Evolutionary conservation across 2,113 vertebrate genomes (phyloP), one percentile per base, ranked within the genome.

Genomic region (Vidua chalybeata): DNA sequence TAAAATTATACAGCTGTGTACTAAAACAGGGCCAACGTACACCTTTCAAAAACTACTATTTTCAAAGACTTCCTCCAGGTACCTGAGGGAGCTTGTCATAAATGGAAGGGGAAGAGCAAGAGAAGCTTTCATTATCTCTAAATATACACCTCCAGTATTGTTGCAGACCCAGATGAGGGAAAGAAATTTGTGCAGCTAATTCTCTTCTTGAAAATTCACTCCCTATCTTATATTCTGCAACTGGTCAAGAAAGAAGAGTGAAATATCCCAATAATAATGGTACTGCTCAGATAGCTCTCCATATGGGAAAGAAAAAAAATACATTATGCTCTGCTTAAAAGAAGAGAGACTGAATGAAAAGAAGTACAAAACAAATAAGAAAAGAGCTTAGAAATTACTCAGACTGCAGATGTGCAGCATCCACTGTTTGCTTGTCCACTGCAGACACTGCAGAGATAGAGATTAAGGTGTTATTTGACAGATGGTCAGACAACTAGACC

Each of bases 371-470:
- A 93, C 61, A 96, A 97, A 71, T 64, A 68, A 90, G 26, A 86
- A 64, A 87, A 83, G 52, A 89, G 26, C 43, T 92, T 43, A 89
- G 81, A 94, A 89, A 86, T 39, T 63, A 68, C 46, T 94, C 59
- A 85, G 39, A 41, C 72, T 95, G 43, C 95, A 96, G 94, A 92
- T 96, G 94, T 94, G 58, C 51, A 81, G 31, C 94, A 96, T 96
- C 93, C 15, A 17, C 22, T 98, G 96, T 91, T 94, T 93, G 28
- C 23, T 92, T 95, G 55, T 78, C 88, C 92, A 87, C 81, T 88
- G 80, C 91, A 91, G 80, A 96, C 58, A 37, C 8, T 46, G 77
- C 41, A 41, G 35, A 79, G 56, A 93, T 61, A 95, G 85, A 94
- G 78, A 96, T 94, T 43, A 91, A 96, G 67, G 67, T 20, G 76